Conservation (phyloP, 2,797 vertebrate genomes). For the Lophotriccus pileatus region DNA sequence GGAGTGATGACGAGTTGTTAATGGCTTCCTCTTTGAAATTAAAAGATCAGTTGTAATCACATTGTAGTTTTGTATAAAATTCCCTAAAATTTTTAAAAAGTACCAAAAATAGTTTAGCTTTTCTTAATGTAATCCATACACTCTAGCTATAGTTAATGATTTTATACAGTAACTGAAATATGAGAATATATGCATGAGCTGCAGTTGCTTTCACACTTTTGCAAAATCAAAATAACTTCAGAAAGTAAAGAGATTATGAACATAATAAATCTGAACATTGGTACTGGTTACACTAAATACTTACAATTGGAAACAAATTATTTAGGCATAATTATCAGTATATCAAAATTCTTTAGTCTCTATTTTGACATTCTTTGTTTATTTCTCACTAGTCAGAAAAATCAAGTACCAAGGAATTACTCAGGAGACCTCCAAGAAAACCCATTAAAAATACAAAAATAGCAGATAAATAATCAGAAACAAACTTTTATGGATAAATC, state of each 20-base stretch:
- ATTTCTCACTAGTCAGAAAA: neutral
- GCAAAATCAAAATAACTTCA: neutral
- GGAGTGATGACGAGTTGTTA: fast-evolving
- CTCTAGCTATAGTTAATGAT: neutral
- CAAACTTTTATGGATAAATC: neutral
- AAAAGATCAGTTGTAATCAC: neutral
- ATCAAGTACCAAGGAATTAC: neutral
- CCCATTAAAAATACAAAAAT: neutral
- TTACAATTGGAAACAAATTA: neutral
- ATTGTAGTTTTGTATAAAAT: neutral
- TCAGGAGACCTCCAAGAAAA: neutral
- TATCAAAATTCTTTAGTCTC: neutral
- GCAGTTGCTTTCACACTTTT: neutral
- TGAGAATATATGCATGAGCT: neutral
- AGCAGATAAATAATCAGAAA: neutral
- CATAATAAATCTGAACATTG: neutral
- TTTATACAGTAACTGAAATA: neutral
- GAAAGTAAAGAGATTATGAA: neutral
- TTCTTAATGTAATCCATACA: neutral
- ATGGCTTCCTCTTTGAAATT: neutral
- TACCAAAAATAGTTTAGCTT: neutral
- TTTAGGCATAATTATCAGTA: neutral
- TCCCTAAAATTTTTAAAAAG: neutral
- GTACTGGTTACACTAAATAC: neutral
- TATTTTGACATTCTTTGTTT: neutral